These are phyloP conservation scores for Pseudolaguvia tuberculata DNA, from an alignment of 2,113 vertebrate genomes.

Conservation along the genomic window DNA sequence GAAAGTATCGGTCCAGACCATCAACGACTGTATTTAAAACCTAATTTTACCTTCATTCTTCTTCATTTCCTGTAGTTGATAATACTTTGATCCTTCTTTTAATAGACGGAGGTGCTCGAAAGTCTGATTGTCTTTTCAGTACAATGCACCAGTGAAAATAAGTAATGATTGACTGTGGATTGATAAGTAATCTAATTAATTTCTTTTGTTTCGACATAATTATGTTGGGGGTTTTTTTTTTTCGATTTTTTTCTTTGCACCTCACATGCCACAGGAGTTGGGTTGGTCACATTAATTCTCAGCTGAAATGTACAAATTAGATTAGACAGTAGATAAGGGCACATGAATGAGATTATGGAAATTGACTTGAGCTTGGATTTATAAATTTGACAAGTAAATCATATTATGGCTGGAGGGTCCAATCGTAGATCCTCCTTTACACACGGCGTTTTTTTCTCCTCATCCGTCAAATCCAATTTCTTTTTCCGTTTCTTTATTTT, in stretches of 20 bases:
- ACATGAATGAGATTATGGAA: constrained; percentile 66
- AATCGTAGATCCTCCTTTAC: constrained; percentile 46
- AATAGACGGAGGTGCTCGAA: constrained; percentile 19
- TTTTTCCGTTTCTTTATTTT: not conserved
- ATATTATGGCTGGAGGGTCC: constrained; percentile 33
- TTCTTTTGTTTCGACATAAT: constrained; percentile 67
- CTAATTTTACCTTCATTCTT: constrained; percentile 28
- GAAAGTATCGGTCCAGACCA: not conserved
- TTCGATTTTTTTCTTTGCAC: not conserved
- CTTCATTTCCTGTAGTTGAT: constrained; percentile 48
- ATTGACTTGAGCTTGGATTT: constrained; percentile 65
- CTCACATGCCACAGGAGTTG: constrained; percentile 45
- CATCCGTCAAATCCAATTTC: not conserved
- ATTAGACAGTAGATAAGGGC: constrained; percentile 52
- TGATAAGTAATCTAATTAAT: constrained; percentile 71
- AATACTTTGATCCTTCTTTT: constrained; percentile 38
- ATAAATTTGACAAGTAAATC: constrained; percentile 58
- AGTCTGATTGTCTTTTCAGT: constrained; percentile 45
- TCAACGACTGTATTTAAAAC: constrained; percentile 7
- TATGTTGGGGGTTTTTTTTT: constrained; percentile 57
- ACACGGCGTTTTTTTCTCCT: not conserved
- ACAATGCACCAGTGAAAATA: constrained; percentile 40
- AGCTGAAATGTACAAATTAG: constrained; percentile 51
- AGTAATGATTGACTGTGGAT: constrained; percentile 57
- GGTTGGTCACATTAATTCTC: constrained; percentile 60